These are phyloP conservation scores for Actinemys pallida DNA, from an alignment of 2,113 vertebrate genomes.

Conservation along the genomic window DNA sequence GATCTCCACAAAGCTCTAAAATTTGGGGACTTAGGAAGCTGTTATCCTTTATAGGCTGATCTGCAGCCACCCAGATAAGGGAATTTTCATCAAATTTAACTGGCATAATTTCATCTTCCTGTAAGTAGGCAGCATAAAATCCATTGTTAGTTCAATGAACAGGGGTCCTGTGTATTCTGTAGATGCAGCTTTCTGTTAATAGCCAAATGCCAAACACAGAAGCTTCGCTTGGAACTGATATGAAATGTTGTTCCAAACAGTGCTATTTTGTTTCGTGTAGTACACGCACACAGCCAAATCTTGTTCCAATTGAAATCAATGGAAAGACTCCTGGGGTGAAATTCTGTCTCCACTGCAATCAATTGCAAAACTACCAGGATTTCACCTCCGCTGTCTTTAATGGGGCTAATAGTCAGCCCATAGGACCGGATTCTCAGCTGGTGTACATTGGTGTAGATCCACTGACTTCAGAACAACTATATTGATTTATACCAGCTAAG, in stretches of 20 bases:
- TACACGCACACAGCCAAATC: neutral
- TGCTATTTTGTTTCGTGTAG: neutral
- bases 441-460: neutral
- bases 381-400: neutral
- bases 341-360: neutral
- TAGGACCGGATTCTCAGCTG: neutral
- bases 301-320: neutral
- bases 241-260: fast-evolving
- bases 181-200: conserved; percentile 23
- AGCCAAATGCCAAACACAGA: conserved; percentile 34
- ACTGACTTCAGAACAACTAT: neutral
- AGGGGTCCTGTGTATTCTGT: neutral
- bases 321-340: neutral
- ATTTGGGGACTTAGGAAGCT: conserved; percentile 92
- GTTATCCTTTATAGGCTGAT: conserved; percentile 88
- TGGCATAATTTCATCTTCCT: conserved; percentile 93
- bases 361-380: neutral
- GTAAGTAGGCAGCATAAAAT: conserved; percentile 63
- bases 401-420: neutral
- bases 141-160: conserved; percentile 54
- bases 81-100: conserved; percentile 90
- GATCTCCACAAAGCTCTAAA: conserved; percentile 87
- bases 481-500: neutral
- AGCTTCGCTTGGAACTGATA: neutral
- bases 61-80: conserved; percentile 91